Conservation (phyloP, 2,797 vertebrate genomes). For the Sebastes hubbsi region DNA sequence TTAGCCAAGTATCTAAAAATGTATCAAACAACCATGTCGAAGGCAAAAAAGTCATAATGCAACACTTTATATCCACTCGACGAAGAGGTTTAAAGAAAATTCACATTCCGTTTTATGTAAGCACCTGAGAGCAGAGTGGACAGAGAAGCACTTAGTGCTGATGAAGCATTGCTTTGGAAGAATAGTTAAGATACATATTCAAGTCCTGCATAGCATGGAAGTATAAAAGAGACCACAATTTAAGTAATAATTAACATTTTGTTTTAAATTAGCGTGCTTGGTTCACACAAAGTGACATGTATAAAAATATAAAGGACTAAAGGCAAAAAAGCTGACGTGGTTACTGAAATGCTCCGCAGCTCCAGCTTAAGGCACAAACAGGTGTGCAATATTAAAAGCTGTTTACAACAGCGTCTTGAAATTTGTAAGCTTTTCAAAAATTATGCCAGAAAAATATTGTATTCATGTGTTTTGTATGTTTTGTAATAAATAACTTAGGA, state of each 20-base stretch:
- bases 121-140: conserved; percentile 33
- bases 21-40: neutral
- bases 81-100: neutral
- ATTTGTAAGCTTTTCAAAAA: neutral
- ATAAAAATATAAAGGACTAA: conserved; percentile 20
- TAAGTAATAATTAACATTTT: neutral
- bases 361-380: conserved; percentile 21
- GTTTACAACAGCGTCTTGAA: neutral
- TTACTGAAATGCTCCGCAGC: neutral
- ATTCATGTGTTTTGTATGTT: neutral
- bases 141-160: neutral
- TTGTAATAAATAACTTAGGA: neutral
- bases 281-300: neutral
- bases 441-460: neutral
- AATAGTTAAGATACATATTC: neutral
- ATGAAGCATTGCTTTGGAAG: conserved; percentile 10
- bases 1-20: neutral
- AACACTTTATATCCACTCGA: neutral
- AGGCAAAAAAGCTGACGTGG: neutral
- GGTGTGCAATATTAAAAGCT: neutral
- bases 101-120: neutral
- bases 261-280: neutral
- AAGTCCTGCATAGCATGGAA: neutral
- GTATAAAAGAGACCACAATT: neutral
- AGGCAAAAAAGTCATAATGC: neutral